Evolutionary conservation across 2,888 invertebrate genomes (phyloP), one percentile per base, ranked within the genome.

Genomic region (Drosophila buzzatii): DNA sequence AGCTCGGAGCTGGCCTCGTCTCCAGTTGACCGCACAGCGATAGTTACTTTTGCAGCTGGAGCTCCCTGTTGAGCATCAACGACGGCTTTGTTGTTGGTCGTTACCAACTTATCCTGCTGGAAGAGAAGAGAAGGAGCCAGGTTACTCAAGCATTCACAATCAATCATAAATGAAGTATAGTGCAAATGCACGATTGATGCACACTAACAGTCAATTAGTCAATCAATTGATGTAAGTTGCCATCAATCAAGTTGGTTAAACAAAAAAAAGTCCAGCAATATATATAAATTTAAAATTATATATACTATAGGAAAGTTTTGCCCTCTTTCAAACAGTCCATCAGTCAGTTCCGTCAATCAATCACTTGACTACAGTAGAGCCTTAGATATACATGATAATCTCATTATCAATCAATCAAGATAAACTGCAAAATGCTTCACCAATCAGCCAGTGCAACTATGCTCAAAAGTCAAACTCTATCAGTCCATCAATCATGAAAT

Each of bases 1-100:
- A 73, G 53, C 47, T 70, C 51, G 14, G 49, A 45, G 27, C 70
- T 76, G 4, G 73, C 57, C 14, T 61, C 59, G 12, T 76, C 59
- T 33, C 44, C 52, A 39, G 52, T 14, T 14, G 16, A 20, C 0
- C 18, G 3, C 5, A 8, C 49, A 1, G 31, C 33, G 12, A 12
- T 33, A 4, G 20, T 42, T 9, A 42, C 10, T 16, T 20, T 10
- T 5, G 23, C 16, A 12, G 14, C 5, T 0, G 44, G 20, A 16
- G 8, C 12, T 33, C 16, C 33, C 3, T n/a, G 6, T 6, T 18
- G 42, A 10, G n/a, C 23, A 7, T 14, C 20, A 37, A 8, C 5
- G 56, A 14, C 4, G 12, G 20, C 16, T n/a, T 33, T 14, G 18
- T 12, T 10, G 10, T 9, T 55, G n/a, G 12, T 12, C 39, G 42